Conservation (phyloP, 2,113 vertebrate genomes). For the Naja naja region DNA sequence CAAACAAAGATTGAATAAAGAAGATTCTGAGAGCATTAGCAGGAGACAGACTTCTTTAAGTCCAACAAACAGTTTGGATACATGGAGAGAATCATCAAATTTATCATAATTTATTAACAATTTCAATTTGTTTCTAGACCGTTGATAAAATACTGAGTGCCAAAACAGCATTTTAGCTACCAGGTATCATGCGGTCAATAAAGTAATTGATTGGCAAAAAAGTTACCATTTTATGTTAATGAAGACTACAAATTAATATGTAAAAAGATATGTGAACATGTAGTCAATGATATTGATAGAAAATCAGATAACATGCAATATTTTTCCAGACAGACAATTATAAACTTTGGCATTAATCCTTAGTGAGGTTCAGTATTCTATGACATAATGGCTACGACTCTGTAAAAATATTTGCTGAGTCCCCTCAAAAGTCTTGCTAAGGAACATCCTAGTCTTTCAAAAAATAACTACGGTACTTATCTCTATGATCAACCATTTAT, state of each 20-base stretch:
- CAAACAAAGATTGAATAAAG: constrained; percentile 76
- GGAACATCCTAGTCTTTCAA: neutral
- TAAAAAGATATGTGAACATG: constrained; percentile 33
- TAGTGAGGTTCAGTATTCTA: constrained; percentile 26
- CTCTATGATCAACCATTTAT: neutral
- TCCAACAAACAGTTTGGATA: constrained; percentile 76
- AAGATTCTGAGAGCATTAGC: constrained; percentile 87
- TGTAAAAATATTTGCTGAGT: neutral
- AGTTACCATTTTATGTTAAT: constrained; percentile 1
- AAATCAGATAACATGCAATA: constrained; percentile 36
- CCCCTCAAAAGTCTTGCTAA: neutral
- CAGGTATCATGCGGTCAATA: constrained; percentile 1
- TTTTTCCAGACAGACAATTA: constrained; percentile 48
- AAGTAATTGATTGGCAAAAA: neutral
- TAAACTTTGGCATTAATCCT: constrained; percentile 25
- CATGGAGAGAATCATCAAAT: constrained; percentile 79
- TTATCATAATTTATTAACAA: constrained; percentile 66
- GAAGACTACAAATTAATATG: constrained; percentile 45
- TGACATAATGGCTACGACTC: constrained; percentile 12
- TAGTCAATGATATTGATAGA: neutral
- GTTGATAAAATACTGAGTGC: neutral
- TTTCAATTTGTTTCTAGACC: constrained; percentile 74
- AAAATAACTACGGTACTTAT: neutral
- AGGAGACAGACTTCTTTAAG: constrained; percentile 84
- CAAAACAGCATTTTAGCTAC: fast-evolving